Percentiles rank a stretch among this genome's conserved stretches.
Evolutionary conservation across 2,113 vertebrate species (phyloP).

Genomic region (Trichomycterus rosablanca): DNA sequence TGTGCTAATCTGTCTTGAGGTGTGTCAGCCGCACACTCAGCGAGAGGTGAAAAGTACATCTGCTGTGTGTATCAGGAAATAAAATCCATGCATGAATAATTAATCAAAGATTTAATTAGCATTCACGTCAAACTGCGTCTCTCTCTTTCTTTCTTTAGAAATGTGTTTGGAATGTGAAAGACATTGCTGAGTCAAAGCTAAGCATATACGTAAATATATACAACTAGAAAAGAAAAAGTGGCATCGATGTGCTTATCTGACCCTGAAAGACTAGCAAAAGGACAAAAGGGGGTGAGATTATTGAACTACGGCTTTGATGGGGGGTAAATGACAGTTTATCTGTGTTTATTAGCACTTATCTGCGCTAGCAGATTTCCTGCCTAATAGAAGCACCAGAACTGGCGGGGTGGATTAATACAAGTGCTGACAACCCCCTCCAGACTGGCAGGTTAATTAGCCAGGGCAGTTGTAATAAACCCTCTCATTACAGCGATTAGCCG

Average conservation of each 20-base stretch:
- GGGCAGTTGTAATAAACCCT: conserved; percentile 49
- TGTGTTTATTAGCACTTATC: conserved; percentile 39
- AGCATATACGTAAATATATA: neutral
- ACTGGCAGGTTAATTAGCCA: conserved; percentile 54
- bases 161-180: neutral
- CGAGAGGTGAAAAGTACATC: too few species aligned
- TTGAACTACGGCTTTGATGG: conserved; percentile 17
- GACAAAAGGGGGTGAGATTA: neutral
- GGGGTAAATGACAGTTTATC: conserved; percentile 22
- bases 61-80: too few species aligned
- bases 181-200: neutral
- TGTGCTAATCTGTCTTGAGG: too few species aligned
- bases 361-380: conserved; percentile 13
- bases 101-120: neutral
- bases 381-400: conserved; percentile 24
- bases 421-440: conserved; percentile 44
- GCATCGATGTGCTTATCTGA: neutral
- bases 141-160: neutral
- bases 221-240: neutral
- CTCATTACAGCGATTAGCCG: conserved; percentile 58
- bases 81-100: neutral
- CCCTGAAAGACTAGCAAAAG: neutral
- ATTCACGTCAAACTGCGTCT: neutral
- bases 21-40: too few species aligned
- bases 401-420: conserved; percentile 36